A percentile compares a stretch with the other conserved stretches of the same genome.
Conservation (phyloP, 2,797 vertebrate genomes). For the Hirundo rustica region DNA sequence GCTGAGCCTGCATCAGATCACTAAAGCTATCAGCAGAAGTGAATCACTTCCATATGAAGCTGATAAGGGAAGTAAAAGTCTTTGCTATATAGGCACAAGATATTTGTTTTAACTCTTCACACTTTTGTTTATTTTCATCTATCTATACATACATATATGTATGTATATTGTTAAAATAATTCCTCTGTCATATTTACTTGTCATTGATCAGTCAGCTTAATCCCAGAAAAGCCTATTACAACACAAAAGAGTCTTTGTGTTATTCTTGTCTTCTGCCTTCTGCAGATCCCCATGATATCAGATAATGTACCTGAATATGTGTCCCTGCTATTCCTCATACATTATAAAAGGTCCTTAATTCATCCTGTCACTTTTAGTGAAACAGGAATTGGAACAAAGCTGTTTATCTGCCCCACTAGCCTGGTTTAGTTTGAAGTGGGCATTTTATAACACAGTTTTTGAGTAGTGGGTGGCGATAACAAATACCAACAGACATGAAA, state of each 20-base stretch:
- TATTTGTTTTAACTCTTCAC: background rate
- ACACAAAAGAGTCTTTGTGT: background rate
- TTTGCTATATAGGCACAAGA: background rate
- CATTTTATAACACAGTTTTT: background rate
- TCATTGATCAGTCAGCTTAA: background rate
- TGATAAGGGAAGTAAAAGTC: background rate
- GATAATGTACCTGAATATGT: background rate
- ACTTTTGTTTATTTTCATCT: background rate
- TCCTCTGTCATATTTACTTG: background rate
- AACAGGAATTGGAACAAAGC: background rate
- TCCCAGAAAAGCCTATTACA: background rate
- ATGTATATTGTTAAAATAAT: background rate
- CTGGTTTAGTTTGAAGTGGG: background rate
- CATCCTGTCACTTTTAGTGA: background rate
- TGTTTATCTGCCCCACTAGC: background rate
- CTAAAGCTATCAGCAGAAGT: background rate
- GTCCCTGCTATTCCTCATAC: background rate
- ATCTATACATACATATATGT: background rate
- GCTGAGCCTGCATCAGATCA: background rate
- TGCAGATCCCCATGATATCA: background rate
- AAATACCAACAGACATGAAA: background rate
- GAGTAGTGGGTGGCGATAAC: background rate
- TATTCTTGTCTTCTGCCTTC: background rate
- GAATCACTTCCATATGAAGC: background rate
- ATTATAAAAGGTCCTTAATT: background rate